Evolutionary conservation across 2,797 vertebrate species (phyloP).

Genomic region (Philypnodon macrostomus): DNA sequence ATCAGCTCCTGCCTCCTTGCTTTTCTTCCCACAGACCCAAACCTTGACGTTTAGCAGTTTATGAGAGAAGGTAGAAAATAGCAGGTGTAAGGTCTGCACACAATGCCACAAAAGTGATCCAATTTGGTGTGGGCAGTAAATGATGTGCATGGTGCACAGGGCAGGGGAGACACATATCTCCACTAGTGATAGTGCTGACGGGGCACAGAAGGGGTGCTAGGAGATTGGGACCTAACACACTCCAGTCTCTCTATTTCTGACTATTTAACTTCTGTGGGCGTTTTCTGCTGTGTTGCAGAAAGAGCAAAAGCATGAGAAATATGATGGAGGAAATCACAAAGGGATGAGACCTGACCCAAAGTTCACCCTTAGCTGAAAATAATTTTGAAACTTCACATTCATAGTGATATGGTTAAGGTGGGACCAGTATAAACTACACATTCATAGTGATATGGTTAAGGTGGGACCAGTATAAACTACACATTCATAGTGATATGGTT

Average conservation of each 20-base stretch:
- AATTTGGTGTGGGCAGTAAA: slow-evolving; percentile 76
- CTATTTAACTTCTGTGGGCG: slow-evolving; percentile 32
- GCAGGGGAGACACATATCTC: slow-evolving; percentile 50
- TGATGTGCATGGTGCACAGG: slow-evolving; percentile 56
- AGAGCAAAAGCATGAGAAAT: slow-evolving; percentile 17
- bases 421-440: too few relatives aligned
- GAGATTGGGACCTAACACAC: slow-evolving; percentile 42
- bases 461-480: too few relatives aligned
- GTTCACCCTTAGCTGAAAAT: slow-evolving; percentile 2
- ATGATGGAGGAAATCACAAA: slow-evolving; percentile 1
- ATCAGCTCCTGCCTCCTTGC: slow-evolving; percentile 42
- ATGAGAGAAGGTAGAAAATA: slow-evolving; percentile 52
- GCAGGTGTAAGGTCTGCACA: slow-evolving; percentile 63
- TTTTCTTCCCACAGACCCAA: slow-evolving; percentile 26
- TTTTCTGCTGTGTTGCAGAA: slow-evolving; percentile 48
- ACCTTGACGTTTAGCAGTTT: slow-evolving; percentile 59
- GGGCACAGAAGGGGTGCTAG: slow-evolving; percentile 43
- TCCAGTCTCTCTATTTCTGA: slow-evolving; percentile 29
- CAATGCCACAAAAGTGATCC: slow-evolving; percentile 69
- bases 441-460: too few relatives aligned
- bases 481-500: too few relatives aligned
- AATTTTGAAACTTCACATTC: too few relatives aligned
- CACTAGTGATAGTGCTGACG: slow-evolving; percentile 58
- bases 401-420: too few relatives aligned
- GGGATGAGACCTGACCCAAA: slow-evolving; percentile 19